Conservation (phyloP, 2,113 vertebrate genomes). For the Mustelus asterias region DNA sequence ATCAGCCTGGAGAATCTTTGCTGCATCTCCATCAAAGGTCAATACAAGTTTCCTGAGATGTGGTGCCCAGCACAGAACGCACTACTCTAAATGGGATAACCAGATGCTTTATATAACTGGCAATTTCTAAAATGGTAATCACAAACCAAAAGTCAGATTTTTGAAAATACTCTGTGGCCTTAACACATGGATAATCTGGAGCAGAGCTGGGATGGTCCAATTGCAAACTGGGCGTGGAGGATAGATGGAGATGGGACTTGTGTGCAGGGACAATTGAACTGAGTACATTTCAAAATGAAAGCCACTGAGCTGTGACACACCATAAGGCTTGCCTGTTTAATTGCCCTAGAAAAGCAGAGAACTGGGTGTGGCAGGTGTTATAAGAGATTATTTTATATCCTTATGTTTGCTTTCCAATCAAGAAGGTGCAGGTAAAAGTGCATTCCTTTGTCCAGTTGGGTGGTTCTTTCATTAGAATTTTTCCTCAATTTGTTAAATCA, state of each 20-base stretch:
- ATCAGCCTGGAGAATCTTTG: not conserved
- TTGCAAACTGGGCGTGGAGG: not conserved
- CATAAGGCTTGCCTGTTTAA: no score
- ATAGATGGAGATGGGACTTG: not conserved
- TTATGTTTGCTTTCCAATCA: not conserved
- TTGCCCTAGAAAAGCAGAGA: not conserved
- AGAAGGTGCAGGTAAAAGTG: not conserved
- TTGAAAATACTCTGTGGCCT: not conserved
- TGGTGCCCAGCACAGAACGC: not conserved
- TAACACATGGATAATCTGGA: not conserved
- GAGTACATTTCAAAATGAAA: not conserved
- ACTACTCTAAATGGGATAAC: not conserved
- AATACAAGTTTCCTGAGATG: not conserved
- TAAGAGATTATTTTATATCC: not conserved
- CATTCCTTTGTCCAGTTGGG: not conserved
- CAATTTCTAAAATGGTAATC: not conserved
- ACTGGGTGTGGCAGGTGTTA: not conserved
- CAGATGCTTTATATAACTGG: not conserved
- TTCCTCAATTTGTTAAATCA: not conserved
- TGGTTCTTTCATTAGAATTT: no score
- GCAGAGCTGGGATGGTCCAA: not conserved
- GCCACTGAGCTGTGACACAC: no score
- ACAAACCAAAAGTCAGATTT: not conserved
- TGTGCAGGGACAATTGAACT: not conserved
- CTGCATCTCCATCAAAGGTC: not conserved